Evolutionary conservation across 2,888 invertebrate genomes (phyloP), one percentile per base, ranked within the genome.

Genomic region (Automeris io): DNA sequence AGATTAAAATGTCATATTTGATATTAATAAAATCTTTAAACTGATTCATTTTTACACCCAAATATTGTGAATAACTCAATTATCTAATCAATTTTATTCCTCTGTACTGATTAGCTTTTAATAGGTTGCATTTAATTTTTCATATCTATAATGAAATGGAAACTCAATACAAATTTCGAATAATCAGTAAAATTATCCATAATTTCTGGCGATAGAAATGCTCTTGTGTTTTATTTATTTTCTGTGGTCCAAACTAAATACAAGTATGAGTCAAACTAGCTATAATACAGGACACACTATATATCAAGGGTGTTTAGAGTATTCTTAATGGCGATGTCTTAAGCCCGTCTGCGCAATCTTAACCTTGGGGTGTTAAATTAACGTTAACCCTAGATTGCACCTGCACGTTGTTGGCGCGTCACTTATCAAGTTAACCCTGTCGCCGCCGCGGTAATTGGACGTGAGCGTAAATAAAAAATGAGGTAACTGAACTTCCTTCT

Each of bases 361-460:
- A 25, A 33, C 35, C 8, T 21, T 39, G 19, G 16, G 21, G 18
- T 29, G 31, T 38, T 40, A 33, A 12, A 47, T 40, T 29, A 29
- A 18, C 8, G 31, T 23, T 11, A 37, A 37, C 21, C 42, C 42
- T 41, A 45, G 51, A 46, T 51, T 41, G 41, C 32, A 37, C 43
- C 58, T 61, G 61, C 59, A 52, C 58, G 61, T 62, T 60, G 60
- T 70, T 71, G 66, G 57, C 56, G 53, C 59, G 53, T 70, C 67
- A 69, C 59, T 71, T 67, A 71, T 64, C 70, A 56, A 64, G 63
- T 69, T 70, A 71, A 66, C 73, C 67, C 65, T 52, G 57, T 57
- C 45, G 36, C 29, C 36, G 22, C 31, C 37, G 37, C 37, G 23
- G 62, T 74, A 75, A 76, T 73, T 74, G 67, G 62, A 54, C 49